A percentile compares a stretch with the other conserved stretches of the same genome.
phyloP scores from a whole-genome alignment of 1,140 invertebrate genomes.

The Trachymyrmex cornetzi region DNA sequence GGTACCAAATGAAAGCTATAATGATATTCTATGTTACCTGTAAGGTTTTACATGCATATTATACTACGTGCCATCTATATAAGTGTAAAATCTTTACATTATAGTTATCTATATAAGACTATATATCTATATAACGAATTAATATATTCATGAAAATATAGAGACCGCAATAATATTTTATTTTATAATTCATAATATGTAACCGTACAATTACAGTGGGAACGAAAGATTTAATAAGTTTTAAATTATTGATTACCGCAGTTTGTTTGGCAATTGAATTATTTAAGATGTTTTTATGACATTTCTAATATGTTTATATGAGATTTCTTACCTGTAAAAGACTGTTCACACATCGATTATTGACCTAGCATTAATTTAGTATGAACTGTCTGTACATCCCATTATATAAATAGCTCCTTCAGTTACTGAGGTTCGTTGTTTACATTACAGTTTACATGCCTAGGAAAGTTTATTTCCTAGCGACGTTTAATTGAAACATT shows the following conservation, averaged over 20 bases:
- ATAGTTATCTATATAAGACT: neutral
- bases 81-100: neutral
- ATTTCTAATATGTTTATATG: neutral
- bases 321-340: neutral
- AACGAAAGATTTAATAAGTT: neutral
- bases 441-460: neutral
- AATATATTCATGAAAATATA: neutral
- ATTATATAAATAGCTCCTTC: conserved; percentile 15
- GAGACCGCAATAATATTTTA: neutral
- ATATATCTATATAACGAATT: neutral
- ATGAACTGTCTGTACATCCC: neutral
- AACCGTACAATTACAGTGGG: neutral
- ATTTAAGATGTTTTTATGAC: neutral
- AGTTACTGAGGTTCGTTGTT: neutral
- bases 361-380: neutral
- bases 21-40: neutral
- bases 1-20: neutral
- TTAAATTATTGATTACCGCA: neutral
- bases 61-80: neutral
- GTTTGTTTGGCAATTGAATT: neutral
- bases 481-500: conserved; percentile 41
- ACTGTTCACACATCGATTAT: neutral
- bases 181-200: neutral
- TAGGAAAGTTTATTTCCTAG: neutral
- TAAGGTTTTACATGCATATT: neutral